A percentile compares a stretch with the other conserved stretches of the same genome.
phyloP scores from a whole-genome alignment of 2,113 vertebrate species.

The Nycticebus coucang region DNA sequence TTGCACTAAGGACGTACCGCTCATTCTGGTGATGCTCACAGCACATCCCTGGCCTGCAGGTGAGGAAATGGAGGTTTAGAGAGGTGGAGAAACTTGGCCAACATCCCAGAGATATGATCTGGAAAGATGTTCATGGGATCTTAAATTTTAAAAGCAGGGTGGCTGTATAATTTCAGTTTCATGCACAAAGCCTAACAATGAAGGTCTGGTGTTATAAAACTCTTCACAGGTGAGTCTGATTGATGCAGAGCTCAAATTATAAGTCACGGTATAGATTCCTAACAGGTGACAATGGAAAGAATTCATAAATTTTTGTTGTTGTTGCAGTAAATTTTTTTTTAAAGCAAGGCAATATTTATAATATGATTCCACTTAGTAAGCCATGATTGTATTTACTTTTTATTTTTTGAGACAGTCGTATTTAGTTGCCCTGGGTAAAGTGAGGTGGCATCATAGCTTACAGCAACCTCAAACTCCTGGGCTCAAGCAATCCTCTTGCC shows the following conservation, averaged over 20 bases:
- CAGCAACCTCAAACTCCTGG: background rate
- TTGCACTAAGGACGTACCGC: background rate
- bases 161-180: background rate
- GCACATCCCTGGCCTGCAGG: background rate
- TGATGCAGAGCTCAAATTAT: background rate
- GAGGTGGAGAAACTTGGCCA: background rate
- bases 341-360: background rate
- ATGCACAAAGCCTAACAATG: background rate
- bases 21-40: background rate
- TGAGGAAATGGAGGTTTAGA: background rate
- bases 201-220: background rate
- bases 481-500: background rate
- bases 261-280: background rate
- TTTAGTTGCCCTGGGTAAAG: no score
- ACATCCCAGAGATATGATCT: background rate
- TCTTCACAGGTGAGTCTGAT: background rate
- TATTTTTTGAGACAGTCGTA: background rate
- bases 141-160: background rate
- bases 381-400: background rate
- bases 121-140: accelerated
- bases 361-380: background rate
- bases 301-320: background rate
- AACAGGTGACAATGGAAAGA: background rate
- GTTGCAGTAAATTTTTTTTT: background rate
- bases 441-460: background rate